Evolutionary conservation across 1,140 invertebrate species (phyloP).

Genomic region (Charaxes varanes): DNA sequence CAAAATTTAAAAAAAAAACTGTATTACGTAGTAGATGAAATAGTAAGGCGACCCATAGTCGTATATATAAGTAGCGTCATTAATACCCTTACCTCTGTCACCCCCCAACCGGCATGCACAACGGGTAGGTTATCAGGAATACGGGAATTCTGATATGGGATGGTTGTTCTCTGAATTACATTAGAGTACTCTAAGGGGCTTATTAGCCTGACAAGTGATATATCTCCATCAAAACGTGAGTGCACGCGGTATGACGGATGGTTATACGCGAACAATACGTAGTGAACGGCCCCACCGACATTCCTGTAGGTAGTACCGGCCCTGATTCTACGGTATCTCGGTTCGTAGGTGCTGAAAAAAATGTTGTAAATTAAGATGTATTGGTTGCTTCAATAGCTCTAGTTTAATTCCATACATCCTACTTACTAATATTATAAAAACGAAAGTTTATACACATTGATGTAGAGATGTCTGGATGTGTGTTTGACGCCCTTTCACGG

Average conservation of each 20-base stretch:
- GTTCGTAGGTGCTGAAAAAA: slow-evolving; percentile 23
- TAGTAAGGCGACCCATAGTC: too few species aligned
- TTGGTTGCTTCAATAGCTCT: too few species aligned
- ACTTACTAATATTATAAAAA: too few species aligned
- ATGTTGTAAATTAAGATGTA: too few species aligned
- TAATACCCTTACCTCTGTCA: slow-evolving; percentile 24
- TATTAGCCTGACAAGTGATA: slow-evolving; percentile 28
- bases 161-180: slow-evolving; percentile 27
- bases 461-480: too few species aligned
- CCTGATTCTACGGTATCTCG: slow-evolving; percentile 31
- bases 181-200: slow-evolving; percentile 24
- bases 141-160: slow-evolving; percentile 15
- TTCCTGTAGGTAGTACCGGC: slow-evolving; percentile 37
- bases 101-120: slow-evolving; percentile 43
- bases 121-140: slow-evolving; percentile 36
- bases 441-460: too few species aligned
- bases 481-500: too few species aligned
- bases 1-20: too few species aligned
- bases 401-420: too few species aligned
- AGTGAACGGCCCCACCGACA: slow-evolving; percentile 27
- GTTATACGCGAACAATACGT: slow-evolving; percentile 22
- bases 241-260: slow-evolving; percentile 31
- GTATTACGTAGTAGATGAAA: too few species aligned
- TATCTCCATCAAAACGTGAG: slow-evolving; percentile 33
- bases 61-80: too few species aligned